A percentile compares a stretch with the other conserved stretches of the same genome.
Evolutionary conservation across 2,797 vertebrate genomes (phyloP).

Genomic region (Podarcis lilfordi): DNA sequence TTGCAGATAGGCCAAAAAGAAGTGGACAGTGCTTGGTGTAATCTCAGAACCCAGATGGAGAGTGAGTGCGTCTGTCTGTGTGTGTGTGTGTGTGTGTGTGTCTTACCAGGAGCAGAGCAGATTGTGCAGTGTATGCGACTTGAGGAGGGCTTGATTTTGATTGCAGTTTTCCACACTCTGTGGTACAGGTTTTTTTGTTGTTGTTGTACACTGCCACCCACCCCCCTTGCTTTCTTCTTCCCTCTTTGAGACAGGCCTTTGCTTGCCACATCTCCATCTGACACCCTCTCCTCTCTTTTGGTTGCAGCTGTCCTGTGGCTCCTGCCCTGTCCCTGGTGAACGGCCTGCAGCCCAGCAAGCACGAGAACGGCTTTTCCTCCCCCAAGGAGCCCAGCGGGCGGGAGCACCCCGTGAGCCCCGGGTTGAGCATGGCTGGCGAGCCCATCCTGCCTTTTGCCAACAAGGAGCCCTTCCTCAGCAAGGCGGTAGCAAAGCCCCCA

Average conservation of each 20-base stretch:
- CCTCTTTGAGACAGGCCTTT: neutral
- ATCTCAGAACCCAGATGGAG: neutral
- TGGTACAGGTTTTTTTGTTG: too few species aligned
- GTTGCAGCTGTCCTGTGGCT: conserved; percentile 65
- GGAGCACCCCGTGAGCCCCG: conserved; percentile 47
- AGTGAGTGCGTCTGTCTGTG: neutral
- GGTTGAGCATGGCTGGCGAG: conserved; percentile 61
- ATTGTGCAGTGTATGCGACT: neutral
- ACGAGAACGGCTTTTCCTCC: conserved; percentile 89
- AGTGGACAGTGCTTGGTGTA: neutral
- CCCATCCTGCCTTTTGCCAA: conserved; percentile 88
- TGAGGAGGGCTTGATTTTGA: neutral
- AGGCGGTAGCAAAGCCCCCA: conserved; percentile 88
- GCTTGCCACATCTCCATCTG: neutral
- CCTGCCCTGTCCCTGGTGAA: conserved; percentile 80
- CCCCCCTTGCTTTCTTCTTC: neutral
- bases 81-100: neutral
- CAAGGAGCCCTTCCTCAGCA: conserved; percentile 92
- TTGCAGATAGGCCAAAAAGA: neutral
- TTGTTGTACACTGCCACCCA: too few species aligned
- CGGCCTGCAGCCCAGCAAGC: conserved; percentile 84
- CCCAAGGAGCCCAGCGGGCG: conserved; percentile 71
- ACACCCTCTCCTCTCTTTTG: neutral
- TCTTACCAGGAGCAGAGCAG: neutral
- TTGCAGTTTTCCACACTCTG: neutral